phyloP scores from a whole-genome alignment of 2,797 vertebrate genomes.

The Takifugu ocellatus region DNA sequence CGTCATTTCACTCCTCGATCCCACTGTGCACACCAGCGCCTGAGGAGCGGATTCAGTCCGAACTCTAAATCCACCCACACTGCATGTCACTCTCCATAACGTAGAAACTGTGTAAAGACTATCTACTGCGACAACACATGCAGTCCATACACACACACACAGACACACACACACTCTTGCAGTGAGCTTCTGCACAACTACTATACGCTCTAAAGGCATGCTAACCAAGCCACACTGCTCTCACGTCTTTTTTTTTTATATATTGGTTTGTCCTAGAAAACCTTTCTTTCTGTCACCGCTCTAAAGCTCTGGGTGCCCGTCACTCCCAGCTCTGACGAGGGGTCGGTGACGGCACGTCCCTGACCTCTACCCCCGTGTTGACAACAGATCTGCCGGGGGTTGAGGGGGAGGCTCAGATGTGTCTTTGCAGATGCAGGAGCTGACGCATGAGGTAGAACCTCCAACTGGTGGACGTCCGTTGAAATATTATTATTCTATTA shows the following conservation, averaged over 20 bases:
- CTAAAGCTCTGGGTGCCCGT: constrained; percentile 28
- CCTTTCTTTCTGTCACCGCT: constrained; percentile 10
- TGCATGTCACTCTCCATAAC: constrained; percentile 40
- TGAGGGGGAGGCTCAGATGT: constrained; percentile 28
- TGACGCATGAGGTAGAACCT: constrained; percentile 33
- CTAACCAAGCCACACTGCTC: constrained; percentile 1
- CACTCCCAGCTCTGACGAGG: constrained; percentile 7
- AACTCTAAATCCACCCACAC: constrained; percentile 55
- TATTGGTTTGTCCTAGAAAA: background rate
- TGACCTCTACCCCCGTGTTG: constrained; percentile 58
- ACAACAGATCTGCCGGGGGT: constrained; percentile 50
- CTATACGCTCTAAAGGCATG: background rate
- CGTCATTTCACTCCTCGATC: constrained; percentile 36
- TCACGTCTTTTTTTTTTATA: too few species aligned
- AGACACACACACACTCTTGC: background rate
- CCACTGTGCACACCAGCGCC: constrained; percentile 38
- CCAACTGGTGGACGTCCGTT: background rate
- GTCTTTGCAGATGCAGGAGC: constrained; percentile 28
- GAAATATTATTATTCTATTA: too few species aligned
- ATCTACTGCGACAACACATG: constrained; percentile 8
- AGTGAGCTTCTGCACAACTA: background rate
- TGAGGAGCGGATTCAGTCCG: constrained; percentile 41
- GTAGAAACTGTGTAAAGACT: constrained; percentile 13
- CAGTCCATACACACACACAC: constrained; percentile 4
- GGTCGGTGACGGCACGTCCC: constrained; percentile 11